These are phyloP conservation scores for Sinocyclocheilus rhinocerous DNA, from an alignment of 2,113 vertebrate species.

Conservation along the genomic window DNA sequence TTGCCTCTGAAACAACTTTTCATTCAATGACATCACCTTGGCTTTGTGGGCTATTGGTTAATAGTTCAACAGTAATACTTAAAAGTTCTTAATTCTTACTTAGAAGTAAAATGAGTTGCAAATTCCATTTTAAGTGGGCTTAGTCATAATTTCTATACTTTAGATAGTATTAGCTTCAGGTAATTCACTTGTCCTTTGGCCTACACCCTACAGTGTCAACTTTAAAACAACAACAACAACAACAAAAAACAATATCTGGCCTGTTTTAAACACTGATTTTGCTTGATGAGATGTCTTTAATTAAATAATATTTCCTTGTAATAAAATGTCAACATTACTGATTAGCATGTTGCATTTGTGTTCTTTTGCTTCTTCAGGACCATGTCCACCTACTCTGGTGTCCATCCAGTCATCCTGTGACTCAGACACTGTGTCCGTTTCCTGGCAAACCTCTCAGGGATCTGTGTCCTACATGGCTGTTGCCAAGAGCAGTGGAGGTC, in stretches of 20 bases:
- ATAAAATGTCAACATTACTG: background rate
- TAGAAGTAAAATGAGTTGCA: background rate
- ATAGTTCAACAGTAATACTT: background rate
- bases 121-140: background rate
- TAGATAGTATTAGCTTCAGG: background rate
- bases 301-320: background rate
- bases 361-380: constrained; percentile 63
- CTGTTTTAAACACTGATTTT: background rate
- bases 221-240: too few species aligned
- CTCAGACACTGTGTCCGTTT: constrained; percentile 65
- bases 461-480: constrained; percentile 67
- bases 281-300: background rate
- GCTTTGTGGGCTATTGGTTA: background rate
- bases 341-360: background rate
- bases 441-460: constrained; percentile 70
- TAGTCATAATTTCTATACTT: background rate
- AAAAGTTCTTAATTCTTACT: too few species aligned
- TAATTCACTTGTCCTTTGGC: too few species aligned
- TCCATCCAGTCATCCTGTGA: constrained; percentile 65
- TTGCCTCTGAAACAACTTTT: background rate
- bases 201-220: too few species aligned
- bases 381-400: constrained; percentile 71
- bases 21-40: background rate
- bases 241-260: background rate
- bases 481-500: constrained; percentile 61